Evolutionary conservation across 2,888 invertebrate genomes (phyloP).

Genomic region (Aporophyla lueneburgensis): DNA sequence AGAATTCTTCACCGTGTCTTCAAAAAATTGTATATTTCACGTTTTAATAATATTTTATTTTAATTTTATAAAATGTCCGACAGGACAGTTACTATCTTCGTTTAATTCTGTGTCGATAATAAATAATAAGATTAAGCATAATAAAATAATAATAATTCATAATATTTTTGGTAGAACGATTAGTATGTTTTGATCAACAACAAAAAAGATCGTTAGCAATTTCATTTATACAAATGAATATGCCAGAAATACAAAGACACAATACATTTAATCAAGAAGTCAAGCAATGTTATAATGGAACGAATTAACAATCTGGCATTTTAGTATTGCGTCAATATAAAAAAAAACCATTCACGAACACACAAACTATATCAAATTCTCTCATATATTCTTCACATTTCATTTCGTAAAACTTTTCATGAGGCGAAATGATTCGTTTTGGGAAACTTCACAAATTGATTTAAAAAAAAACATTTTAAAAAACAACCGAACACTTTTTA

Average conservation of each 20-base stretch:
- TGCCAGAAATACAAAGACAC: not conserved
- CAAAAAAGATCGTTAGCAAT: not conserved
- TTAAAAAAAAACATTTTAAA: not conserved
- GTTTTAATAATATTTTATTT: not conserved
- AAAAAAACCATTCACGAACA: slow-evolving; percentile 13
- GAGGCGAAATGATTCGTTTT: not conserved
- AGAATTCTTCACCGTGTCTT: not conserved
- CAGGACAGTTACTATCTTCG: not conserved
- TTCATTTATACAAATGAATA: not conserved
- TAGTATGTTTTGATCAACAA: not conserved
- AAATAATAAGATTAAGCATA: not conserved
- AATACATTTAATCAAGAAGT: not conserved
- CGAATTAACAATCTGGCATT: slow-evolving; percentile 19
- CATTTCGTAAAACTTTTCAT: not conserved
- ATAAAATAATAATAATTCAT: not conserved
- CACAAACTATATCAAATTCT: slow-evolving; percentile 8
- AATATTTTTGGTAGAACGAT: not conserved
- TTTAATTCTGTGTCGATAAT: not conserved
- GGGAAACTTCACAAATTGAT: slow-evolving; percentile 12
- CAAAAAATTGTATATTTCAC: not conserved
- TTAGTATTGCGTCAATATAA: slow-evolving; percentile 23
- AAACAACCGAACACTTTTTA: slow-evolving; percentile 13
- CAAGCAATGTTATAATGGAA: not conserved
- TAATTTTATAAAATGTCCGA: too few relatives aligned
- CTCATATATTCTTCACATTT: not conserved